Base-by-base conservation (phyloP, 2,888 invertebrate genomes). In the Mimumesa dahlbomi region DNA sequence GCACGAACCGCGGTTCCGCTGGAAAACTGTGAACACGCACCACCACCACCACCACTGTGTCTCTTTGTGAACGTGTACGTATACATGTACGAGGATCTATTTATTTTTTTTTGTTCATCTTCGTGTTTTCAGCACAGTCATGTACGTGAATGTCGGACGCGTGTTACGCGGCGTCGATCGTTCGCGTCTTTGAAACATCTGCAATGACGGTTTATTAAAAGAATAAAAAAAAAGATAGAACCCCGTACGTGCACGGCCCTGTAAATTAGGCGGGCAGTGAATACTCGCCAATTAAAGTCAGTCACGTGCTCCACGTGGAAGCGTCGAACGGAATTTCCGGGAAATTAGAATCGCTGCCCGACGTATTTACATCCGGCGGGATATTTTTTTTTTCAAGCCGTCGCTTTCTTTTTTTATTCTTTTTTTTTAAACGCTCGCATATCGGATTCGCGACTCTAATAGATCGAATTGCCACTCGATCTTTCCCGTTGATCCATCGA, bases 401-500 rank as follows among this genome's bases (percentile, higher is more conserved):
- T 52, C 13, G 11, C 22, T 36, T 64, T 57, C n/a, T n/a, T n/a
- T n/a, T 64, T 58, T 7, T 36, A 52, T 42, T 13, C 25, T 29
- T 42, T 52, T 11, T 7, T 22, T 36, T 52, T 63, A 52, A 53
- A 36, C 31, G 45, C 25, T 34, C 11, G 29, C 25, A 7, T 36
- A 53, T 45, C 49, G 29, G 11, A 4, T 3, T 29, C 49, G 49
- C 40, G 45, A 45, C 43, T 59, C 59, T 50, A 59, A 64, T 64
- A 57, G 53, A 18, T 68, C 56, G 61, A 56, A 50, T 29, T 52
- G 62, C 50, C 7, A 5, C 40, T 16, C 31, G 18, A 43, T 38
- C 53, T 29, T 58, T 59, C 36, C 49, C 53, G 25, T 34, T 59
- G 56, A 65, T 69, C 52, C 59, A 54, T 36, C 65, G 50, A 50